phyloP scores from a whole-genome alignment of 2,797 vertebrate genomes.

The Eulemur coronatus region DNA sequence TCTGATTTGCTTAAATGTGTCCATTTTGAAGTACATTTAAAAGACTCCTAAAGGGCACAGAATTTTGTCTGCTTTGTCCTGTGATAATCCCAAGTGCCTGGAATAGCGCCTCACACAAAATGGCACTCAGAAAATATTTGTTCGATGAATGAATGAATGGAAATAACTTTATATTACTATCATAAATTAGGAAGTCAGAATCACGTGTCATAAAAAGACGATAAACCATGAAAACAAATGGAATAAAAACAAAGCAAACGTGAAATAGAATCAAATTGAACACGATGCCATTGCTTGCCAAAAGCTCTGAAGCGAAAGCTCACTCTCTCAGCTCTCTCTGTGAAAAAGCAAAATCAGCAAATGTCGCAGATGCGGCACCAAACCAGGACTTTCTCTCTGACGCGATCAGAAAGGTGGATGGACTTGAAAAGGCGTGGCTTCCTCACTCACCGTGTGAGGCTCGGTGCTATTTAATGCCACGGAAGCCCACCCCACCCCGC shows the following conservation, averaged over 20 bases:
- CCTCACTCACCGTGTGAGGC: background rate
- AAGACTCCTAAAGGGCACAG: background rate
- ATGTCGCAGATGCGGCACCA: background rate
- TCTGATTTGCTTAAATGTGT: background rate
- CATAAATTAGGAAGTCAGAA: background rate
- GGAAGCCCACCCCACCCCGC: too few relatives aligned
- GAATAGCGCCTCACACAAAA: background rate
- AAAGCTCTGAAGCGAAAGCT: background rate
- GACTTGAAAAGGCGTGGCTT: background rate
- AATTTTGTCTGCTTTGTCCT: background rate
- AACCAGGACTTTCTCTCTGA: background rate
- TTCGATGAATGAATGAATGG: background rate
- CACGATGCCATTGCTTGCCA: background rate
- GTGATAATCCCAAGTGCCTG: background rate
- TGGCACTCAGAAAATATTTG: background rate
- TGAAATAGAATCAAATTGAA: background rate
- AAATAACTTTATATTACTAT: background rate
- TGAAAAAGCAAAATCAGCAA: background rate
- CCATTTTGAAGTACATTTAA: background rate
- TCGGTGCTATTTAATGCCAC: background rate
- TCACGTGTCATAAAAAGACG: background rate
- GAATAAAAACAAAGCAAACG: background rate
- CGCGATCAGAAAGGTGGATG: background rate
- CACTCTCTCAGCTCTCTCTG: background rate
- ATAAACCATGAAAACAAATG: background rate